A percentile compares a stretch with the other conserved stretches of the same genome.
Evolutionary conservation across 2,888 invertebrate genomes (phyloP).

Genomic region (Yponomeuta plumbellus): DNA sequence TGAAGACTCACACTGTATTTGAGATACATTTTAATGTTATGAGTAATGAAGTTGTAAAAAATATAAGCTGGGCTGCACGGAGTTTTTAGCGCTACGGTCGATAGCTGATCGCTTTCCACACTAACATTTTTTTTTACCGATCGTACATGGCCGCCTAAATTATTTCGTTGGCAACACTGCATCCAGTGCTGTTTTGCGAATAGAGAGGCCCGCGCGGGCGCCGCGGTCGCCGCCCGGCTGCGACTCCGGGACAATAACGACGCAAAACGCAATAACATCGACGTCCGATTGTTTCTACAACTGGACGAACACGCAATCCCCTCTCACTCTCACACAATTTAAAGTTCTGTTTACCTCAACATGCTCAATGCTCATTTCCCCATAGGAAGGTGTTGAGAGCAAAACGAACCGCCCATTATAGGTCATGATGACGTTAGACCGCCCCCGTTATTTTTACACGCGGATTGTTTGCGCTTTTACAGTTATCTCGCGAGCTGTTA

Average conservation of each 20-base stretch:
- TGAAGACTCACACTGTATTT: too few species aligned
- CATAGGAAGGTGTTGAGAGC: background rate
- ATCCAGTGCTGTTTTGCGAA: constrained; percentile 70
- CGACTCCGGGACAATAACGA: constrained; percentile 14
- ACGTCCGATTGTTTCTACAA: constrained; percentile 18
- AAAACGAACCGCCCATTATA: background rate
- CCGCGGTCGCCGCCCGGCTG: constrained; percentile 35
- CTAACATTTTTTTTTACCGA: too few species aligned
- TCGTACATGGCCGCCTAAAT: background rate
- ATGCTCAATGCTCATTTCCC: background rate
- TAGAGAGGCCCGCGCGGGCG: constrained; percentile 60
- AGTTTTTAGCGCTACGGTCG: too few species aligned
- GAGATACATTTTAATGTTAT: too few species aligned
- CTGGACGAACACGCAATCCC: background rate
- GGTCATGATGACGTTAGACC: background rate
- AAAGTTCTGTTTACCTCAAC: background rate
- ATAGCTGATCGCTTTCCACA: too few species aligned
- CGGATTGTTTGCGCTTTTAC: constrained; percentile 3
- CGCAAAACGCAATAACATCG: constrained; percentile 14
- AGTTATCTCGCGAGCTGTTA: constrained; percentile 1
- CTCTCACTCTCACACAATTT: constrained; percentile 1
- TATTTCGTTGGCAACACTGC: constrained; percentile 29
- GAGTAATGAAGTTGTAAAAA: too few species aligned
- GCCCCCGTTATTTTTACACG: constrained; percentile 1
- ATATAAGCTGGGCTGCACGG: too few species aligned